Conservation (phyloP, 1,140 invertebrate genomes). For the Hylaeus anthracinus region DNA sequence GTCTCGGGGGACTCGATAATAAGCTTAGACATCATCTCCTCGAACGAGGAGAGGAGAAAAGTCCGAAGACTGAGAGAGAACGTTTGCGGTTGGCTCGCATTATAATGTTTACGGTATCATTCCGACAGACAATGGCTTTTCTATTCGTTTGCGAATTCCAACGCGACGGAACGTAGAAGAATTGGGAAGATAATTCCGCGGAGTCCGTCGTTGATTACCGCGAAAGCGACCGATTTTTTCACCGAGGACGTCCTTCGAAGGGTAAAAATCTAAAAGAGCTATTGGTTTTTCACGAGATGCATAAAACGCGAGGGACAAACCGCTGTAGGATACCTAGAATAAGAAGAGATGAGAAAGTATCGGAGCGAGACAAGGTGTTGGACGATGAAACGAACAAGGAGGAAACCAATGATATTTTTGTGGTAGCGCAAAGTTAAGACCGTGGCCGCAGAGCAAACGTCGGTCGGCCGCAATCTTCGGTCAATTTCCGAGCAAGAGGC, state of each 20-base stretch:
- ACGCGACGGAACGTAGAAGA: no score
- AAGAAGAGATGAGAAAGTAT: no score
- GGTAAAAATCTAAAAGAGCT: slow-evolving; percentile 7
- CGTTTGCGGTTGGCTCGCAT: slow-evolving; percentile 50
- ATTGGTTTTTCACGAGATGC: slow-evolving; percentile 22
- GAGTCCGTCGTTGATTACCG: not conserved
- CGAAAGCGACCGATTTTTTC: not conserved
- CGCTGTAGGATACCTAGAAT: not conserved
- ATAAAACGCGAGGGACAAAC: slow-evolving; percentile 37
- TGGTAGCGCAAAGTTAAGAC: slow-evolving; percentile 70
- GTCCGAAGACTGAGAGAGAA: not conserved
- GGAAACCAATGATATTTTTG: slow-evolving; percentile 73
- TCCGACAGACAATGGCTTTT: slow-evolving; percentile 8
- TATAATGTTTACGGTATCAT: slow-evolving; percentile 49
- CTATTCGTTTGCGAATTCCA: no score
- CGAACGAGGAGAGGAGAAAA: slow-evolving; percentile 4
- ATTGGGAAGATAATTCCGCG: no score
- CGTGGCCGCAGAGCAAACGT: slow-evolving; percentile 72
- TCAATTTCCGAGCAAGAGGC: slow-evolving; percentile 73
- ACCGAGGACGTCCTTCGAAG: no score
- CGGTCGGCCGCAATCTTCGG: slow-evolving; percentile 75
- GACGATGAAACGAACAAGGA: slow-evolving; percentile 31
- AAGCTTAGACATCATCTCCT: slow-evolving; percentile 57
- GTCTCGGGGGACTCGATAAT: slow-evolving; percentile 57
- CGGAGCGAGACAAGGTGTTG: not conserved